Evolutionary conservation across 1,140 invertebrate species (phyloP), one percentile per base, ranked within the genome.

Genomic region (Plectus sambesii): DNA sequence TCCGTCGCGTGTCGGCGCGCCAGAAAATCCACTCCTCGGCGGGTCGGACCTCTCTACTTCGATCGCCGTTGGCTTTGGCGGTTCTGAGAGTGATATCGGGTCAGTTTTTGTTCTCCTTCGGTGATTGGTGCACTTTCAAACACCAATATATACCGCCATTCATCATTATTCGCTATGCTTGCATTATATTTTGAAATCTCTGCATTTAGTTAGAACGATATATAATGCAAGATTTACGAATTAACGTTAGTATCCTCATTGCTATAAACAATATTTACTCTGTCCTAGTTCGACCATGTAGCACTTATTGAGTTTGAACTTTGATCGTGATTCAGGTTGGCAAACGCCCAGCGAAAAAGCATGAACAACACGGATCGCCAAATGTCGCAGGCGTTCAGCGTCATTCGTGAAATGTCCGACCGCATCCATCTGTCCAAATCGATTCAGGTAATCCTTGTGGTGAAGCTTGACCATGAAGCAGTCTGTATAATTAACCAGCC

Each of bases 381-480:
- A 2, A 73, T 99, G 19, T 82, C 89, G 6, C 92, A 88, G 75
- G 90, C 90, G 19, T 93, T 94, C 70, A 80, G 84, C 72, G 89
- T 97, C 75, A 99, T 99, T 40, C 84, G 80, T 61, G 84, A 82
- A 39, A 98, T 99, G 92, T 89, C 87, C 1, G 93, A 99, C 70
- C 77, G 92, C 25, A 93, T 98, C 42, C 94, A 97, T 75, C 75
- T 99, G 51, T 82, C 92, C 3, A 86, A 86, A 71, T 87, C 84
- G 1, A 92, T 94, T 66, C 82, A 87, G 0, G 57, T 55, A 25
- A 53, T 60, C 15, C 49, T 58, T 23, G 44, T n/a, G n/a, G n/a
- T n/a, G n/a, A n/a, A n/a, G n/a, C n/a, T n/a, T n/a, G n/a, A n/a
- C n/a, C n/a, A n/a, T n/a, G n/a, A n/a, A n/a, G n/a, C n/a, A n/a